Base-by-base conservation (phyloP, 2,888 invertebrate species). In the Stratiomys singularior region DNA sequence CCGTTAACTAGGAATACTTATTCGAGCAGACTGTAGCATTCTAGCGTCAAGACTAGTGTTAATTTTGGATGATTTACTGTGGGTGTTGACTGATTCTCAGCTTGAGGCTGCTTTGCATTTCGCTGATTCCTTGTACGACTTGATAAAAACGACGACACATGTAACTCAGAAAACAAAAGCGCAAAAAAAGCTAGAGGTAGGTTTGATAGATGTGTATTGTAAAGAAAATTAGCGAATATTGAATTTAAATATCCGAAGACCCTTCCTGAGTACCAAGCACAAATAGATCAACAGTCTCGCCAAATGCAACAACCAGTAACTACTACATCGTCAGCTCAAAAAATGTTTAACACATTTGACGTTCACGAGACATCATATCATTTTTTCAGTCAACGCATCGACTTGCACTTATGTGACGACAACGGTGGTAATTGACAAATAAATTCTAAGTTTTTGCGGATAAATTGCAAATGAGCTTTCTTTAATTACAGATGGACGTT, bases 311-410 rank as follows among this genome's bases (percentile, higher is more conserved):
- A 87, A 85, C 80, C 89, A 85, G 30, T 21, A 1, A 28, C 15
- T 15, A 28, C 11, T 30, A 78, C 82, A 28, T 82, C 85, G 4
- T 82, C 84, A 25, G 84, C 85, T 0, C 89, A 90, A 78, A 91
- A 92, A 81, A 90, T 94, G 87, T 98, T 97, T 88, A 91, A 92
- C 37, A 91, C 92, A 67, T 96, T 95, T 86, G 98, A 99, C 89
- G 96, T 99, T n/a, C 90, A 94, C 0, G 98, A 99, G 88, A 99
- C 99, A 0, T 99, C 98, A 0, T 98, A 98, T 89, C 99, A 99
- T 87, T 92, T 99, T 85, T 91, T 95, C 72, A 95, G 95, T 78
- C 96, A 96, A 80, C 91, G 96, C 83, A 95, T 99, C 83, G 98
- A 99, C 88, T 89, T 99, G 79, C 99, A 99, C 87, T 90, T 99